Conservation (phyloP, 2,888 invertebrate species). For the Drosophila helvetica region DNA sequence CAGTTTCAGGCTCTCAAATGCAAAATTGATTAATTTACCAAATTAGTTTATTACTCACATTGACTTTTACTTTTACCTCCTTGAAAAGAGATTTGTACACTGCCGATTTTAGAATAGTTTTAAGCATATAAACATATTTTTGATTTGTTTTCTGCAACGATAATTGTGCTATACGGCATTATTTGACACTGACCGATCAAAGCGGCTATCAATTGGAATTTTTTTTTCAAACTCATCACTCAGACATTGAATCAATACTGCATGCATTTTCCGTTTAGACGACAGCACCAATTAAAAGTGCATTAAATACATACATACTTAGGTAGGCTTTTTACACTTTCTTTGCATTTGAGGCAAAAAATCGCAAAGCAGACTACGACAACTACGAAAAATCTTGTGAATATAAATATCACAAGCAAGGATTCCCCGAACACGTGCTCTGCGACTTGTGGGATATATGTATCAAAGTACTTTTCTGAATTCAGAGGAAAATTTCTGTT, state of each 20-base stretch:
- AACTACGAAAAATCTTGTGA: conserved; percentile 23
- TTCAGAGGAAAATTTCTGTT: conserved; percentile 56
- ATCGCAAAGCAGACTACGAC: conserved; percentile 7
- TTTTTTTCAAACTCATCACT: conserved; percentile 11
- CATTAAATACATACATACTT: neutral
- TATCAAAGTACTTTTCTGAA: conserved; percentile 52
- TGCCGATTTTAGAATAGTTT: too few relatives aligned
- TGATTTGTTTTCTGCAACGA: neutral
- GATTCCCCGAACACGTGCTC: conserved; percentile 62
- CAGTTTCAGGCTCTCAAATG: too few relatives aligned
- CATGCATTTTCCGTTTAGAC: neutral
- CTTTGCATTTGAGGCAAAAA: conserved; percentile 5
- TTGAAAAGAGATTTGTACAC: neutral
- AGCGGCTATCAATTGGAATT: conserved; percentile 26
- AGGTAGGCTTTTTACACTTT: neutral
- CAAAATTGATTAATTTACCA: too few relatives aligned
- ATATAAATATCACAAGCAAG: conserved; percentile 7
- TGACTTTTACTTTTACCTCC: conserved; percentile 24
- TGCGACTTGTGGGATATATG: conserved; percentile 49
- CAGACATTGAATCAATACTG: conserved; percentile 7
- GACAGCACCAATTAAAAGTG: conserved; percentile 1
- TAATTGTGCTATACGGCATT: neutral
- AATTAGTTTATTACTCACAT: neutral
- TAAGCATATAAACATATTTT: neutral
- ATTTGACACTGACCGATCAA: neutral